These are phyloP conservation scores for Chloebia gouldiae DNA, from an alignment of 2,113 vertebrate species.

Conservation along the genomic window DNA sequence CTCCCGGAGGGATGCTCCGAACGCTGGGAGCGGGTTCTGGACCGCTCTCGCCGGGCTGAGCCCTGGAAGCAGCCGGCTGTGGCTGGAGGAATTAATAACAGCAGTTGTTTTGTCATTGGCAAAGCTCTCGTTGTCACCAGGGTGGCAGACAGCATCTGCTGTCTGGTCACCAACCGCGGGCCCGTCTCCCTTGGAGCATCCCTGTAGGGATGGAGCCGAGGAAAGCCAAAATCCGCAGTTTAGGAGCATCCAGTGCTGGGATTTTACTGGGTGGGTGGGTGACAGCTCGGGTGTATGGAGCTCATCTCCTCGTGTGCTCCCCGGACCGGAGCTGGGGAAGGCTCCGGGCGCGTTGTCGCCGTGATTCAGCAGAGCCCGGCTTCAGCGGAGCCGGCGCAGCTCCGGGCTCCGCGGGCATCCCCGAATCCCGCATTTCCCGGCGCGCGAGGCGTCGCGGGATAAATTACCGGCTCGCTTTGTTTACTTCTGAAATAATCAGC, in stretches of 20 bases:
- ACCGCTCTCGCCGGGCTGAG: neutral
- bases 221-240: neutral
- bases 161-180: neutral
- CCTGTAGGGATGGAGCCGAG: neutral
- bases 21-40: neutral
- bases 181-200: neutral
- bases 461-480: neutral
- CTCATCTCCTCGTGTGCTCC: rapidly evolving
- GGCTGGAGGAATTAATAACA: neutral
- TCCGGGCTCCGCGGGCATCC: neutral
- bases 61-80: neutral
- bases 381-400: neutral
- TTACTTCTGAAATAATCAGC: slow-evolving; percentile 12
- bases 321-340: rapidly evolving
- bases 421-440: neutral
- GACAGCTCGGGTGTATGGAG: neutral
- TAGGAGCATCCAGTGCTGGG: rapidly evolving
- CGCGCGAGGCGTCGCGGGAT: neutral
- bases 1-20: neutral
- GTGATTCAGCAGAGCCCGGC: neutral
- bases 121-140: neutral
- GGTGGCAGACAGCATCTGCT: slow-evolving; percentile 20
- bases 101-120: neutral
- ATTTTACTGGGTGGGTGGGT: rapidly evolving
- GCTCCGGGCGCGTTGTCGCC: neutral